Conservation (phyloP, 1,140 invertebrate species). For the Trichonephila clavipes region DNA sequence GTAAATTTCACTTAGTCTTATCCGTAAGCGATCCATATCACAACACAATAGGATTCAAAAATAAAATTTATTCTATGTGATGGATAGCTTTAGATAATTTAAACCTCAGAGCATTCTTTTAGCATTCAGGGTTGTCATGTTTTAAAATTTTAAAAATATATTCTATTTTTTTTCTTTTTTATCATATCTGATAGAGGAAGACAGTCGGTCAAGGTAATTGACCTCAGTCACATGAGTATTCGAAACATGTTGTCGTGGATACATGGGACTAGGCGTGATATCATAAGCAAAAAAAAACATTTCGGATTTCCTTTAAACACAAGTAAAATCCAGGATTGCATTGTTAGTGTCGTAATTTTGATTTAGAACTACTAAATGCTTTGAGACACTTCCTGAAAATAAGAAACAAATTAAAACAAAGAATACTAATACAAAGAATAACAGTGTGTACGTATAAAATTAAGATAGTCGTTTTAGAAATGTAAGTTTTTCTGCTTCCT, state of each 20-base stretch:
- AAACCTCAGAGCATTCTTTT: too few species aligned
- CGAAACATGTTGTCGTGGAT: neutral
- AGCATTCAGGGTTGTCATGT: neutral
- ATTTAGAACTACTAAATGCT: neutral
- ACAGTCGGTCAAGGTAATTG: constrained; percentile 35
- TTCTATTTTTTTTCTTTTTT: neutral
- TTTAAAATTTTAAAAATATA: neutral
- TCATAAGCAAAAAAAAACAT: neutral
- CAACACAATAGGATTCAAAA: too few species aligned
- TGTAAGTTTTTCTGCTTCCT: neutral
- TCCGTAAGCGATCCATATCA: too few species aligned
- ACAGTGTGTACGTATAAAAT: neutral
- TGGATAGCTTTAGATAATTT: too few species aligned
- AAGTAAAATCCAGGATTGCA: neutral
- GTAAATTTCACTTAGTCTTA: too few species aligned
- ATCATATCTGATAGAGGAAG: neutral
- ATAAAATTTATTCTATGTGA: too few species aligned
- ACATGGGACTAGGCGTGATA: neutral
- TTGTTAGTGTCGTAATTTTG: neutral
- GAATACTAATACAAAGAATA: neutral
- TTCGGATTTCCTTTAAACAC: neutral
- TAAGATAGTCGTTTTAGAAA: neutral
- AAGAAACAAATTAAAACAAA: neutral
- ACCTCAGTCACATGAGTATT: neutral
- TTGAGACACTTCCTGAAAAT: neutral